phyloP scores from a whole-genome alignment of 2,888 invertebrate genomes.

The Nomada fabriciana region DNA sequence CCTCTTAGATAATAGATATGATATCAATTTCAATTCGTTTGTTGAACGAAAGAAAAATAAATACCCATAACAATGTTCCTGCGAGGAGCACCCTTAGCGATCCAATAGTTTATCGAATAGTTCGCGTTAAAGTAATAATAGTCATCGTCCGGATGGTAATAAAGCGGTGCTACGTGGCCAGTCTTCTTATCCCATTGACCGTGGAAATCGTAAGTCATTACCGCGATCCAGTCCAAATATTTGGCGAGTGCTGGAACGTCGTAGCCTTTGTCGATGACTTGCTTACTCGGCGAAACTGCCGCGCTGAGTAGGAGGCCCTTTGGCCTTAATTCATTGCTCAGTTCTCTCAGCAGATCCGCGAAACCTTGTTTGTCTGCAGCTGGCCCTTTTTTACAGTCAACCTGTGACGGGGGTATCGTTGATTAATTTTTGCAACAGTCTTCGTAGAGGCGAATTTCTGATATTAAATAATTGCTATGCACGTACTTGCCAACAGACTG shows the following conservation, averaged over 20 bases:
- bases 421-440: not conserved
- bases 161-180: constrained; percentile 95
- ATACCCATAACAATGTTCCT: constrained; percentile 93
- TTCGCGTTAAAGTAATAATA: constrained; percentile 94
- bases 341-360: constrained; percentile 90
- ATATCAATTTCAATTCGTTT: not conserved
- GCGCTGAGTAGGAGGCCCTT: constrained; percentile 91
- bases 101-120: constrained; percentile 95
- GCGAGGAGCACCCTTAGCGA: constrained; percentile 92
- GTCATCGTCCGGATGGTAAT: constrained; percentile 93
- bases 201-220: constrained; percentile 97
- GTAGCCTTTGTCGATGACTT: constrained; percentile 93
- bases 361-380: constrained; percentile 93
- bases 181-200: constrained; percentile 97
- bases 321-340: constrained; percentile 88
- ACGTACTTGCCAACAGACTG: constrained; percentile 92
- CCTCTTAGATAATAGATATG: not conserved
- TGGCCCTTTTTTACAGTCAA: constrained; percentile 94
- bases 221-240: constrained; percentile 95
- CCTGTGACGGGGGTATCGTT: constrained; percentile 84
- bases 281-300: constrained; percentile 95
- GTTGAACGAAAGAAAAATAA: constrained; percentile 27
- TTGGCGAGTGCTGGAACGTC: constrained; percentile 91
- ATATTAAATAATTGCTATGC: not conserved
- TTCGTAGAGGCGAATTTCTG: not conserved